These are phyloP conservation scores for Tenthredo amoena DNA, from an alignment of 2,888 invertebrate genomes.

Conservation along the genomic window DNA sequence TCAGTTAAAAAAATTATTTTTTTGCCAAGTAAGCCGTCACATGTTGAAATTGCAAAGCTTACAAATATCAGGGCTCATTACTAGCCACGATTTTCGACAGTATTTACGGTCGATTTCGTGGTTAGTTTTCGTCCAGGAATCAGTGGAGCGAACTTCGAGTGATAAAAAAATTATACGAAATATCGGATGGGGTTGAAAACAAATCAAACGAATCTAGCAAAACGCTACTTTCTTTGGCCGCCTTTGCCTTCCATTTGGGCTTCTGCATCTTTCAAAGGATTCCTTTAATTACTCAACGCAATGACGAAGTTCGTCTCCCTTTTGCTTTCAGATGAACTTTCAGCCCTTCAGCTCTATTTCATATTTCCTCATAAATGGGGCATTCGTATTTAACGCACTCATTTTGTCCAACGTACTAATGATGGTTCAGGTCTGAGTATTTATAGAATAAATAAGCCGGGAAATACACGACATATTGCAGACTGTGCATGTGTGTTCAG, in stretches of 20 bases:
- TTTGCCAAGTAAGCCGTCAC: neutral
- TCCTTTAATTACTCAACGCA: constrained; percentile 50
- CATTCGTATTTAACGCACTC: neutral
- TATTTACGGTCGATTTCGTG: neutral
- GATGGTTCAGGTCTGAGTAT: neutral
- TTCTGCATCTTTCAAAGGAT: constrained; percentile 45
- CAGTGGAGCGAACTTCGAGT: neutral
- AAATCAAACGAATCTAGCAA: neutral
- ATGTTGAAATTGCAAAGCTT: neutral
- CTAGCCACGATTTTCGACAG: neutral
- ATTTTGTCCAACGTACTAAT: neutral
- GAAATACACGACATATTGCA: neutral
- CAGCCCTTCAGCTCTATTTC: neutral
- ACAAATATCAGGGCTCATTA: neutral
- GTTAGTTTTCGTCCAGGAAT: neutral
- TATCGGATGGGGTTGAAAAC: neutral
- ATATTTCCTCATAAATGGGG: neutral
- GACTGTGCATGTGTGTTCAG: neutral
- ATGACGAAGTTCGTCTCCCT: constrained; percentile 28
- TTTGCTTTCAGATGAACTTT: constrained; percentile 7
- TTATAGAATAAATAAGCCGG: neutral
- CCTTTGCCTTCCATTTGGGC: neutral
- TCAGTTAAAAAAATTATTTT: neutral
- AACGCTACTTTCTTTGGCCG: neutral
- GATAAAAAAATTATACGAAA: constrained; percentile 7